Base-by-base conservation (phyloP, 1,140 invertebrate species). In the Danaus melanippus region DNA sequence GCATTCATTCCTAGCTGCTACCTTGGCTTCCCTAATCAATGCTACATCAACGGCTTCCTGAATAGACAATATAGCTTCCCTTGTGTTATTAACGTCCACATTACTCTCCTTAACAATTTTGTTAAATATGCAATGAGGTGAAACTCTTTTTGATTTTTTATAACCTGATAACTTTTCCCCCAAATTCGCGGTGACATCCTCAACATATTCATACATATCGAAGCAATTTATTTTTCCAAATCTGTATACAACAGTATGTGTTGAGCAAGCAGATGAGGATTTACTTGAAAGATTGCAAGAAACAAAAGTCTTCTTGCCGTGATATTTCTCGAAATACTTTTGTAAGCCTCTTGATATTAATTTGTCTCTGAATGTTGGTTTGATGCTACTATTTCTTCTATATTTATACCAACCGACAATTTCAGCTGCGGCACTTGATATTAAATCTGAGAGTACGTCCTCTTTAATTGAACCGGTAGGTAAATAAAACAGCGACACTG, bases 401-500 rank as follows among this genome's bases (percentile, higher is more conserved):
- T 90, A 91, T 62, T 87, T 88, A 69, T 90, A 92, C 91, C 91
- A 92, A 12, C 91, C 91, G 9, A 92, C 88, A 42, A 92, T 83
- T 66, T 89, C 87, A 64, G 85, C 84, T 42, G 81, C 85, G 42
- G 86, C 87, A 45, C 86, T 84, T 10, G 78, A 74, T 6, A 92
- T 59, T 46, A 90, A 76, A 12, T 84, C 76, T 49, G 79, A 79
- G 7, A 92, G 61, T 53, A 87, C 84, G 50, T 88, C 84, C 60
- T 87, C 74, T 57, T 89, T 86, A 50, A 92, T 84, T 55, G 73
- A 84, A 10, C 90, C 90, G 4, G 83, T 78, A n/a, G 87, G 79
- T 49, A 89, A 80, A 58, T 89, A 88, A 65, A 92, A 88, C 55
- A 89, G 60, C 32, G 88, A 86, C 0, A 86, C 77, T 11, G 85